Base-by-base conservation (phyloP, 2,888 invertebrate genomes). In the Elysia crispata region DNA sequence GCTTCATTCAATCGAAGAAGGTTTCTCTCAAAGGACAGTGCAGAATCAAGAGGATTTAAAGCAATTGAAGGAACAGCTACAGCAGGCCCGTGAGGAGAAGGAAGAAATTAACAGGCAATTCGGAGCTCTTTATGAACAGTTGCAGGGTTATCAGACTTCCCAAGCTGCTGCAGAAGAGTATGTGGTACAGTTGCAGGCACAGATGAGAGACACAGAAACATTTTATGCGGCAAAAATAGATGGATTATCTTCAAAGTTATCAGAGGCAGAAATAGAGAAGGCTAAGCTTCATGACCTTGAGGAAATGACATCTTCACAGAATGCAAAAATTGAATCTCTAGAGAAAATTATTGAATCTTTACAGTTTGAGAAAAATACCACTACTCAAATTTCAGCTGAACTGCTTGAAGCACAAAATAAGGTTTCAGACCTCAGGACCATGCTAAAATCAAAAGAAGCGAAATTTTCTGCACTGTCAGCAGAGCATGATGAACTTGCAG, bases 401-500 rank as follows among this genome's bases (percentile, higher is more conserved):
- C 66, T 69, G 25, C 25, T 20, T 11, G 75, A 79, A 28, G 54
- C 60, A 0, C 31, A 75, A 31, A 70, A 30, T 30, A 79, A 60
- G 50, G 54, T 76, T 25, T 41, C 57, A 41, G 79, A 79, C 1
- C 60, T 79, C n/a, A 75, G 79, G 54, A 75, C 75, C 25, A 79
- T 79, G 79, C 25, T 79, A 64, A 79, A 79, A 33, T 75, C 66
- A 15, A 79, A 79, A 76, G 79, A 79, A 72, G 28, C 49, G 23
- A 79, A 79, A 41, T 23, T 79, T 15, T 75, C 69, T 30, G 6
- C 57, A 31, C 31, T 79, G 6, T 69, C 69, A 20, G 33, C 31
- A 30, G 41, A 79, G 28, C 49, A 75, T 64, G 79, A 81, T 80
- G 67, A 82, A 25, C 64, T 83, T 13, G 80, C 83, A 73, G 60